Conservation (phyloP, 2,888 invertebrate genomes). For the Lottia scabra region DNA sequence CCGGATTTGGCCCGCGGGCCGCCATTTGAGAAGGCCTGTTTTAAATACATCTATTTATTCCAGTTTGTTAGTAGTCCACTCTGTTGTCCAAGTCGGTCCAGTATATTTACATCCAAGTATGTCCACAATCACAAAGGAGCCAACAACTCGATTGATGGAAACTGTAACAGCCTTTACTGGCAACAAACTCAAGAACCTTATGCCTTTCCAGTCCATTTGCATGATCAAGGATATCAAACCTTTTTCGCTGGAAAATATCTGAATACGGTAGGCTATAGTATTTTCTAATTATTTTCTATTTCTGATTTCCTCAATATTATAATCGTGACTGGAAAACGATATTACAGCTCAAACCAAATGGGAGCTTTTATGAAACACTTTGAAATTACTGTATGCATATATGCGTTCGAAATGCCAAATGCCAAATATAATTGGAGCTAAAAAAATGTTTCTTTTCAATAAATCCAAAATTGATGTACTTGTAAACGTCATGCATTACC, state of each 20-base stretch:
- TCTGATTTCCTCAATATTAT: neutral
- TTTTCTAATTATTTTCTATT: slow-evolving; percentile 3
- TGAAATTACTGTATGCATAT: too few relatives aligned
- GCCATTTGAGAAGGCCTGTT: too few relatives aligned
- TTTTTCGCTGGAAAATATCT: slow-evolving; percentile 95
- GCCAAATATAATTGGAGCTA: too few relatives aligned
- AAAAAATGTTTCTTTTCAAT: too few relatives aligned
- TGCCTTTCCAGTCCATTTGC: slow-evolving; percentile 79
- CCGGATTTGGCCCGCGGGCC: too few relatives aligned
- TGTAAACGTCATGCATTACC: too few relatives aligned
- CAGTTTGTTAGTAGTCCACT: slow-evolving; percentile 87
- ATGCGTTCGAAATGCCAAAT: too few relatives aligned
- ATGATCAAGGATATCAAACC: slow-evolving; percentile 79
- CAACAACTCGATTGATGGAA: slow-evolving; percentile 85
- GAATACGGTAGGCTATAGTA: slow-evolving; percentile 86
- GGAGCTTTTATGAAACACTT: too few relatives aligned
- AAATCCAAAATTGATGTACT: too few relatives aligned
- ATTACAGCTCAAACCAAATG: too few relatives aligned
- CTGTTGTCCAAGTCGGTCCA: slow-evolving; percentile 89
- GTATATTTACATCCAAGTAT: slow-evolving; percentile 85
- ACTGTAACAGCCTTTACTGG: slow-evolving; percentile 81
- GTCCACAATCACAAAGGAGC: slow-evolving; percentile 82
- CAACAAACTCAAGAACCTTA: slow-evolving; percentile 75
- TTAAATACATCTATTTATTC: too few relatives aligned
- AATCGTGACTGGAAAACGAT: too few relatives aligned